phyloP scores from a whole-genome alignment of 1,140 invertebrate species.

The Hycleus phaleratus region DNA sequence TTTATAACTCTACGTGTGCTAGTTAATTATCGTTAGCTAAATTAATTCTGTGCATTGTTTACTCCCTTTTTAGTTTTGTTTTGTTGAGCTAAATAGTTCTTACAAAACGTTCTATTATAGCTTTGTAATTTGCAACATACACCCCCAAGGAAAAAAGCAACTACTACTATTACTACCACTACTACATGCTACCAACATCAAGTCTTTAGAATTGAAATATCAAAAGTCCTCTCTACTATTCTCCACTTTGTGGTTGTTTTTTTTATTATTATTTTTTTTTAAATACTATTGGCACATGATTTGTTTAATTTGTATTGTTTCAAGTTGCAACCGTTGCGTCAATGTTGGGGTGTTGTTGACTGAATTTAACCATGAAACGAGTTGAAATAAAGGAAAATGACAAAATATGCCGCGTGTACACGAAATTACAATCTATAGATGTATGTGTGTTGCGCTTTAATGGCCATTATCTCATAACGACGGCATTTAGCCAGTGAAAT shows the following conservation, averaged over 20 bases:
- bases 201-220: no score
- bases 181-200: no score
- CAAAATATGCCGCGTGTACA: constrained; percentile 14
- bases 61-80: background rate
- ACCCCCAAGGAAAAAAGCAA: background rate
- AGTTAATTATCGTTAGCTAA: constrained; percentile 15
- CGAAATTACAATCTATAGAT: constrained; percentile 27
- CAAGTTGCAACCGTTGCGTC: no score
- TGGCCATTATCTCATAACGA: constrained; percentile 32
- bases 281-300: no score
- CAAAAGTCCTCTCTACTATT: no score
- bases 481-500: constrained; percentile 29
- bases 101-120: no score
- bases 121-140: no score
- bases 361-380: background rate
- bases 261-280: no score
- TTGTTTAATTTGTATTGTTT: no score
- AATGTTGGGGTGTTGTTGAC: constrained; percentile 3
- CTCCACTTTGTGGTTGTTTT: no score
- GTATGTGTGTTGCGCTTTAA: constrained; percentile 26
- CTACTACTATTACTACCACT: no score
- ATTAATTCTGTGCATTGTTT: constrained; percentile 15
- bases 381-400: constrained; percentile 21
- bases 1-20: constrained; percentile 1
- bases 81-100: background rate